Base-by-base conservation (phyloP, 1,140 invertebrate genomes). In the Platyscapa corneri region DNA sequence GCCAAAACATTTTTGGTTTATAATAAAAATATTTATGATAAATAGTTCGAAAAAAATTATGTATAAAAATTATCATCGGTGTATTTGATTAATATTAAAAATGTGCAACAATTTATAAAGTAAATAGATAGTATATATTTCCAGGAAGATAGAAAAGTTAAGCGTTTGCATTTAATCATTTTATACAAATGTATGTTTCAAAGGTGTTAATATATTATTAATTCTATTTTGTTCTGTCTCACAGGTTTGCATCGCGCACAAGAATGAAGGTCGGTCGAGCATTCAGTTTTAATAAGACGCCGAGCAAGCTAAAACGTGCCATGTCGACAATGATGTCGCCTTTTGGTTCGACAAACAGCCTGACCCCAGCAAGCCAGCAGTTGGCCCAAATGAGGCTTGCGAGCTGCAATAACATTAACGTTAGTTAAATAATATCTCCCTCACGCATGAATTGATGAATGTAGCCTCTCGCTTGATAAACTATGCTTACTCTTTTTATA, bases 261-360 rank as follows among this genome's bases (percentile, higher is more conserved):
- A 95, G 96, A 86, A 95, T 97, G 89, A 98, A 98, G 95, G 97
- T 99, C 34, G 97, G 97, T 75, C 95, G 98, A 88, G 98, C 98
- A 82, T 97, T 99, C 89, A 98, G 98, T 81, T 98, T 99, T 92
- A 98, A 98, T 92, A 98, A 98, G 93, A 99, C 98, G 12, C 98
- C 98, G 34, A 97, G 96, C 78, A 98, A 98, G 93, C 91, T 99
- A 88, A 99, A 98, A 93, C 94, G 98, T 79, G 98, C 98, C 7
- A 96, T 99, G 90, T 98, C 97, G 20, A 97, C 97, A n/a, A 96
- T 98, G 95, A 98, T 98, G 96, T 98, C 97, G 88, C 97, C 97
- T 14, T 97, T 97, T 93, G 96, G 96, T 81, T 96, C 95, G 88
- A 96, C 96, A 20, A 96, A 96, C 83, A 97, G 96, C 88, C 94